phyloP scores from a whole-genome alignment of 1,140 invertebrate species.

The Oncopodura yosiiana region DNA sequence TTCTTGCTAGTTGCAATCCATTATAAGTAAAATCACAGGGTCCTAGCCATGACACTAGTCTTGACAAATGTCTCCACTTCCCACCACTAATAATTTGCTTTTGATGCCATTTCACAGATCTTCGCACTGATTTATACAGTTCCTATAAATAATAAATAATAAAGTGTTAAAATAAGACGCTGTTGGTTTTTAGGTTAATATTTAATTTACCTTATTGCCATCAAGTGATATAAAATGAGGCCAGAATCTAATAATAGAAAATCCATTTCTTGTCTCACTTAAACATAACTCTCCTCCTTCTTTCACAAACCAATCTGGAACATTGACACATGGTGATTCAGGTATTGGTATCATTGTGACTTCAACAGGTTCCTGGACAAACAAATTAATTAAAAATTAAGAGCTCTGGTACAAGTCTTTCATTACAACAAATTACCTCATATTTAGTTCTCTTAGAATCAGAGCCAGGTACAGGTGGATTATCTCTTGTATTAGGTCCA shows the following conservation, averaged over 20 bases:
- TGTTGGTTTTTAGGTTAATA: neutral
- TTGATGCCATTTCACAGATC: constrained; percentile 43
- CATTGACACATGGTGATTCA: constrained; percentile 21
- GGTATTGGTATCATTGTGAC: constrained; percentile 1
- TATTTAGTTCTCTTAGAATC: neutral
- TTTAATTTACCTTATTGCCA: constrained; percentile 18
- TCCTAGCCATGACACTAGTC: constrained; percentile 47
- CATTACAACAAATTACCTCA: constrained; percentile 13
- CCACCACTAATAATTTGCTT: constrained; percentile 39
- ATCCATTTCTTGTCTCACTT: constrained; percentile 20
- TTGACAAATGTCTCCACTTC: constrained; percentile 40
- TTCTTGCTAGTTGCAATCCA: constrained; percentile 41
- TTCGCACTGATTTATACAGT: constrained; percentile 23
- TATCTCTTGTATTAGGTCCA: constrained; percentile 3
- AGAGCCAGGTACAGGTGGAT: neutral
- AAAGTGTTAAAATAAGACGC: neutral
- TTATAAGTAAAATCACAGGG: constrained; percentile 44
- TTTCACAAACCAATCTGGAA: constrained; percentile 31
- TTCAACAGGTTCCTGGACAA: constrained; percentile 15
- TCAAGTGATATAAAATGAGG: constrained; percentile 21
- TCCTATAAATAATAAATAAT: constrained; percentile 13
- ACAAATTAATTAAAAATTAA: neutral
- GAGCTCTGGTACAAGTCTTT: neutral
- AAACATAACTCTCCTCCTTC: constrained; percentile 32
- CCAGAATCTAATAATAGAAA: constrained; percentile 29